These are phyloP conservation scores for Brachionus sp. DNA, from an alignment of 1,140 invertebrate species.

Conservation along the genomic window DNA sequence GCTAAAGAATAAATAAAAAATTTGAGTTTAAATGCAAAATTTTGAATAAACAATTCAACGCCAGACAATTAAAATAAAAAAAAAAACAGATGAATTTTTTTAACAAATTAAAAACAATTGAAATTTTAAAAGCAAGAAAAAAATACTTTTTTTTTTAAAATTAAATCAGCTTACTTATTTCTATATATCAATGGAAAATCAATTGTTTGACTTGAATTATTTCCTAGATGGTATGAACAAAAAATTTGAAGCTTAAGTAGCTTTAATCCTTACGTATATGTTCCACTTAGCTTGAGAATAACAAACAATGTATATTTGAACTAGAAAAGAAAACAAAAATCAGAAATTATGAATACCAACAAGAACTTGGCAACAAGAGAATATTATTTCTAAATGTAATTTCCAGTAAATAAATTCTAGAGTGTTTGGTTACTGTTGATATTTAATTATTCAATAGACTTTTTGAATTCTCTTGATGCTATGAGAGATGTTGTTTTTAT, in stretches of 20 bases:
- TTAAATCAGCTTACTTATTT: background rate
- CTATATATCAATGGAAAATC: background rate
- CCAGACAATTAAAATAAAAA: background rate
- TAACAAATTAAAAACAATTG: too few species aligned
- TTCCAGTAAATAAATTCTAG: slow-evolving; percentile 34
- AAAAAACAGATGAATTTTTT: background rate
- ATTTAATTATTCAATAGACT: slow-evolving; percentile 2
- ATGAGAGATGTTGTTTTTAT: background rate
- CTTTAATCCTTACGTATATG: background rate
- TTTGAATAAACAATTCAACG: background rate
- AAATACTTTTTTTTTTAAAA: too few species aligned
- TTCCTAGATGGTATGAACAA: background rate
- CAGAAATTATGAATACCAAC: slow-evolving; percentile 38
- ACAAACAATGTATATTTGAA: slow-evolving; percentile 15
- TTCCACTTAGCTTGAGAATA: background rate
- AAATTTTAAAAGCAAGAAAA: too few species aligned
- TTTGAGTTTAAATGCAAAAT: background rate
- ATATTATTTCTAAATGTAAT: slow-evolving; percentile 22
- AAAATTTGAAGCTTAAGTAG: background rate
- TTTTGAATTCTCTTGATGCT: background rate
- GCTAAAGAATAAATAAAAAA: background rate
- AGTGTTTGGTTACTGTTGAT: slow-evolving; percentile 39
- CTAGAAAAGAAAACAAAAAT: slow-evolving; percentile 14
- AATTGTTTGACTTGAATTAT: background rate
- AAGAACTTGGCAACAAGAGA: slow-evolving; percentile 37